Evolutionary conservation across 2,113 vertebrate species (phyloP), one percentile per base, ranked within the genome.

Genomic region (Puffinus mauretanicus): DNA sequence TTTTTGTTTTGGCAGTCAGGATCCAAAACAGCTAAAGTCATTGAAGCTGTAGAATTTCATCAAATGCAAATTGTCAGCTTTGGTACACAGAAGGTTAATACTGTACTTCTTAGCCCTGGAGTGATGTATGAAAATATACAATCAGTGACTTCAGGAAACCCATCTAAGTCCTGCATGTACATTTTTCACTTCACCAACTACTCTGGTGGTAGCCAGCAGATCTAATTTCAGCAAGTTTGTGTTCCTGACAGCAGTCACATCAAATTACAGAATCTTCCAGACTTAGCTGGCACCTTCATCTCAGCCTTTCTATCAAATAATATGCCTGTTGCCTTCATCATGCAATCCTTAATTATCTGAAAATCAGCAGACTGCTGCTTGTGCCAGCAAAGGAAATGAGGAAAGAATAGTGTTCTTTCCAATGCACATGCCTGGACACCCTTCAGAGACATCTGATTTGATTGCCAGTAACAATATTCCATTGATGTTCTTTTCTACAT

Each of bases 241-340:
- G 66, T 62, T 97, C 75, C 93, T 97, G 94, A 97, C 90, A 98
- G 97, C 88, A 96, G 93, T 97, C 97, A 95, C 70, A 97, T 95
- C 93, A 93, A 95, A 97, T 98, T 97, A 97, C 57, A 82, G 83
- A 96, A 88, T 91, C 93, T 95, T 97, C 94, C 81, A 90, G 78
- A 96, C 36, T 96, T 95, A 84, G 61, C 62, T 98, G 96, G 96
- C 96, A 98, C 90, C 84, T 97, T 97, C 95, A 95, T 96, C 96
- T 97, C 86, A 94, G 86, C 90, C 96, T 96, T 97, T 97, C 91
- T 95, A 93, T 96, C 80, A 97, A 97, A 98, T 97, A 97, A 95
- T 92, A 97, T 88, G 91, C 86, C 87, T 88, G 66, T 95, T 97
- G 95, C 88, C 67, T 97, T 98, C 93, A 97, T 98, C 94, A 93